These are phyloP conservation scores for Volucella inflata DNA, from an alignment of 2,888 invertebrate genomes.

Conservation along the genomic window DNA sequence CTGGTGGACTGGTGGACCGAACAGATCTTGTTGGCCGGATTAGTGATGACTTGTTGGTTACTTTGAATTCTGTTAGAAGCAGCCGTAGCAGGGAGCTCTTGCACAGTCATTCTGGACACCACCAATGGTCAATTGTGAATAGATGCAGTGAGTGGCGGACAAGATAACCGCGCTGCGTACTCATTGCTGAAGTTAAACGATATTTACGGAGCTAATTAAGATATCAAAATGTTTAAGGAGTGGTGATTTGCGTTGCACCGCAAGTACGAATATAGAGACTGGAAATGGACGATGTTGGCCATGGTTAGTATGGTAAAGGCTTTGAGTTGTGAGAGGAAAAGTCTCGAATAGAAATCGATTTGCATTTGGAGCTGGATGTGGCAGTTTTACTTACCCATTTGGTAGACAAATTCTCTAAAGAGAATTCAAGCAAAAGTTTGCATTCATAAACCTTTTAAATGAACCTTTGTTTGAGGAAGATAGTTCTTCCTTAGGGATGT, in stretches of 20 bases:
- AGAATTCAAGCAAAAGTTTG: not conserved
- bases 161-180: constrained; percentile 71
- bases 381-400: constrained; percentile 31
- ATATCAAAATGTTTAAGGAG: constrained; percentile 78
- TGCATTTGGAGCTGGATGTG: constrained; percentile 42
- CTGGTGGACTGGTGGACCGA: too few species aligned
- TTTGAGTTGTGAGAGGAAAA: not conserved
- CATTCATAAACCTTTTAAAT: too few species aligned
- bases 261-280: not conserved
- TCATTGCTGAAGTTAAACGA: constrained; percentile 77
- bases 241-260: constrained; percentile 61
- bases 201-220: constrained; percentile 79
- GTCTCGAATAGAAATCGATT: constrained; percentile 49
- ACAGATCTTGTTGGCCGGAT: constrained; percentile 46
- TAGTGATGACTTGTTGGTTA: constrained; percentile 73
- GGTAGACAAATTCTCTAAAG: not conserved
- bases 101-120: not conserved
- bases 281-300: not conserved
- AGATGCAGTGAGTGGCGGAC: constrained; percentile 69
- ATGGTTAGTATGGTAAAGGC: constrained; percentile 19
- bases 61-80: constrained; percentile 72
- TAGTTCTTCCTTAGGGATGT: too few species aligned
- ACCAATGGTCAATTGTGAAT: constrained; percentile 54
- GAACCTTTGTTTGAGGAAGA: too few species aligned
- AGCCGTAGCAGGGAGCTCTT: constrained; percentile 3